phyloP scores from a whole-genome alignment of 37 sponge, comb jelly and placozoan species.

The Eunapius fragilis region DNA sequence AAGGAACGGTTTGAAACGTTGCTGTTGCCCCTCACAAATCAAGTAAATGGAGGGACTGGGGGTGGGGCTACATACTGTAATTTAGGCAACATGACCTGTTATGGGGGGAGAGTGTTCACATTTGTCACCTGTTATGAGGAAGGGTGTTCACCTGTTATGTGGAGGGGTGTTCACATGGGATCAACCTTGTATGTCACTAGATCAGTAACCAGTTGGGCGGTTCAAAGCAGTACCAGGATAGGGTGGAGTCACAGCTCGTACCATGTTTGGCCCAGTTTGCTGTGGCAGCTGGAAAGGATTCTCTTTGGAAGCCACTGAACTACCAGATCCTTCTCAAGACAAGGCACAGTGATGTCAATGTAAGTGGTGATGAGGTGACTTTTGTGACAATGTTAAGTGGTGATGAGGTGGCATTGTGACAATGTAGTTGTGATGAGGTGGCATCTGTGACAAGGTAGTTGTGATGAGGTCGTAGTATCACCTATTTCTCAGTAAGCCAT shows the following conservation, averaged over 20 bases:
- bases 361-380: background rate
- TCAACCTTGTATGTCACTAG: background rate
- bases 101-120: background rate
- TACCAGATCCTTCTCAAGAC: constrained; percentile 79
- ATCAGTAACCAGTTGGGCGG: constrained; percentile 50
- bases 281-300: constrained; percentile 76
- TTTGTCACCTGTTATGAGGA: too few species aligned
- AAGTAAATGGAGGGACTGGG: too few species aligned
- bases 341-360: constrained; percentile 61
- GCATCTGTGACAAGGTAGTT: too few species aligned
- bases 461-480: too few species aligned
- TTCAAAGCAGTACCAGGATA: background rate
- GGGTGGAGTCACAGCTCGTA: constrained; percentile 54
- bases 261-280: constrained; percentile 91
- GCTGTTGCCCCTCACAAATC: constrained; percentile 63
- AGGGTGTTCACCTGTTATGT: background rate
- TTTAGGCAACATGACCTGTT: background rate
- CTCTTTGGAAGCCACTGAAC: constrained; percentile 88
- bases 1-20: constrained; percentile 73
- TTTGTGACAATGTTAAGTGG: too few species aligned
- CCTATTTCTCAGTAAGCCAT: too few species aligned
- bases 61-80: background rate
- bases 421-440: background rate
- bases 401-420: background rate
- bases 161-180: background rate